Percentiles rank a stretch among this genome's conserved stretches.
phyloP scores from a whole-genome alignment of 2,888 invertebrate species.

The Willowsia nigromaculata region DNA sequence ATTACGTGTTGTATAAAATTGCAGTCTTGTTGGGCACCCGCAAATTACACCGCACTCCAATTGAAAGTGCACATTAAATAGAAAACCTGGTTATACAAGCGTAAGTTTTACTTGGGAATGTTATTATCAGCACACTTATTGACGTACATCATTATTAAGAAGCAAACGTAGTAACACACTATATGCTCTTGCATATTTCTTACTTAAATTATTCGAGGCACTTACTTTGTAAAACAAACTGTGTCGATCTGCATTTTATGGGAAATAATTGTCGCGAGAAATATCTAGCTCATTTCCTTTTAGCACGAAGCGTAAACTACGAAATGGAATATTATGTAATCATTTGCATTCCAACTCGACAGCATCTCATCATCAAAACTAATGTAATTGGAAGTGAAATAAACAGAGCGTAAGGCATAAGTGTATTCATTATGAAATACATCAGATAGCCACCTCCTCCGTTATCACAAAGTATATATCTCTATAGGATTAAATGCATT shows the following conservation, averaged over 20 bases:
- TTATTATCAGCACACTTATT: neutral
- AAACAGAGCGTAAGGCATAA: conserved; percentile 5
- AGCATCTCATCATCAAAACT: neutral
- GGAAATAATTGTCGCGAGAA: conserved; percentile 1
- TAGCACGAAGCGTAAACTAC: neutral
- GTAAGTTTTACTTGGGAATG: neutral
- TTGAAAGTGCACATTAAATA: neutral
- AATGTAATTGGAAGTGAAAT: neutral
- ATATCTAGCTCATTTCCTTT: neutral
- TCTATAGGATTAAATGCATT: neutral
- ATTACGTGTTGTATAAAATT: conserved; percentile 24
- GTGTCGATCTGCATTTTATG: neutral
- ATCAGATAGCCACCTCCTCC: neutral
- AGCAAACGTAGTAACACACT: neutral
- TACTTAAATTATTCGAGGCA: neutral
- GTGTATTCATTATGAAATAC: neutral
- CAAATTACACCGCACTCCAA: neutral
- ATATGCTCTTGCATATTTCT: neutral
- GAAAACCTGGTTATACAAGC: neutral
- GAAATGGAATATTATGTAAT: neutral
- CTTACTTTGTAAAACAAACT: neutral
- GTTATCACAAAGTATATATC: neutral
- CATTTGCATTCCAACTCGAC: conserved; percentile 12
- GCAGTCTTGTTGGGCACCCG: conserved; percentile 4
- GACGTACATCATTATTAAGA: neutral